Conservation (phyloP, 2,113 vertebrate genomes). For the Electrona antarctica region DNA sequence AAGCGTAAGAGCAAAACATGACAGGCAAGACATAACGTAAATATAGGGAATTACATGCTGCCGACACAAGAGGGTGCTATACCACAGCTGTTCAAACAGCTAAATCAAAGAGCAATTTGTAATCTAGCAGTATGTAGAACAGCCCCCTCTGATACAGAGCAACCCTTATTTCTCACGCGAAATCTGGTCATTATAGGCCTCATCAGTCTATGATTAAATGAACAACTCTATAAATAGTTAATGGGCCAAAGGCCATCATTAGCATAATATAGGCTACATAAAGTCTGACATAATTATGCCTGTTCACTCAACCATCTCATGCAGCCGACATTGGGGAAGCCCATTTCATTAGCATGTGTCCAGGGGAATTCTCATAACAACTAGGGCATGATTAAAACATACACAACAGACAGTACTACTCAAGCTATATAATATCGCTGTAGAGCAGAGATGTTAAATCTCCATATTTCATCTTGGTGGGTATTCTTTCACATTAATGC, state of each 20-base stretch:
- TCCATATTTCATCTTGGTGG: no score
- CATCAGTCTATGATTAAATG: conserved; percentile 36
- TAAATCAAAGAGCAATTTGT: background rate
- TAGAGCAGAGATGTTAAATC: no score
- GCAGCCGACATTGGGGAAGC: conserved; percentile 36
- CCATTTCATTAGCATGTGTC: conserved; percentile 45
- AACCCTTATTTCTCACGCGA: conserved; percentile 4
- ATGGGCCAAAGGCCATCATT: conserved; percentile 41
- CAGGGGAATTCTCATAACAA: conserved; percentile 45
- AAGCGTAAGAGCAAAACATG: no score
- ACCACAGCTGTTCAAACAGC: conserved; percentile 9
- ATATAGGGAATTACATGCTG: background rate
- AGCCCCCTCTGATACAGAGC: background rate
- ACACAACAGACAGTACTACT: conserved; percentile 5
- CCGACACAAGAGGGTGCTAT: conserved; percentile 60
- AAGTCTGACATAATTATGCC: conserved; percentile 36
- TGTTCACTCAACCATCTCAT: conserved; percentile 47
- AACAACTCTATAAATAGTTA: conserved; percentile 57
- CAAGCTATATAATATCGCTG: background rate
- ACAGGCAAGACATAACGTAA: background rate
- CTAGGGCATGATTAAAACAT: conserved; percentile 51
- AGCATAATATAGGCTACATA: conserved; percentile 48
- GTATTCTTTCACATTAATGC: no score
- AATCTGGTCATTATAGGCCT: conserved; percentile 10
- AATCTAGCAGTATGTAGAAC: background rate